Percentiles rank a stretch among this genome's conserved stretches.
These are phyloP conservation scores for Stigmatopora nigra DNA, from an alignment of 2,113 vertebrate genomes.

Conservation along the genomic window DNA sequence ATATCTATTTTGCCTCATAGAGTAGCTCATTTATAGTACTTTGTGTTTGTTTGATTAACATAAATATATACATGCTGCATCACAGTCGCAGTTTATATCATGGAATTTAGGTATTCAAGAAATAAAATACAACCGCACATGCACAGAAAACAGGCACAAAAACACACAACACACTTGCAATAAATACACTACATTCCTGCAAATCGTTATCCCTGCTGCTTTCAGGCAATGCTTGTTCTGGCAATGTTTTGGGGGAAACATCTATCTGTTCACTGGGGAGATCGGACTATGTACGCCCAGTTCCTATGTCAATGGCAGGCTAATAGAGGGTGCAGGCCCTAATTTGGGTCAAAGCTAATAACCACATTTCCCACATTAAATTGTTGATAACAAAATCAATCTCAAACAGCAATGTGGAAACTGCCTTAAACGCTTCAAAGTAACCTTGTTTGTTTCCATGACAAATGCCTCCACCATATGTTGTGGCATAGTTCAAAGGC, in stretches of 20 bases:
- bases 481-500: background rate
- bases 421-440: background rate
- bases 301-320: too few species aligned
- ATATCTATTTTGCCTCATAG: background rate
- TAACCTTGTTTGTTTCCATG: conserved; percentile 10
- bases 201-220: conserved; percentile 44
- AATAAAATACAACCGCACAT: conserved; percentile 4
- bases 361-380: background rate
- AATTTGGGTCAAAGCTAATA: background rate
- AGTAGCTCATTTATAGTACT: background rate
- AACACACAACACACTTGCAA: background rate
- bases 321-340: too few species aligned
- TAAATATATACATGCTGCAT: too few species aligned
- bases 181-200: conserved; percentile 29
- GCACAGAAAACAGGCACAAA: conserved; percentile 1
- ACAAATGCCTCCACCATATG: conserved; percentile 7
- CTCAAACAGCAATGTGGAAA: background rate
- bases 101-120: conserved; percentile 22
- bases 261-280: conserved; percentile 1
- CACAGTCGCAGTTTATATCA: background rate
- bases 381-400: background rate
- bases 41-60: background rate
- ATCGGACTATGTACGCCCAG: too few species aligned
- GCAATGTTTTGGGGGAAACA: conserved; percentile 10
- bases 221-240: conserved; percentile 3